Conservation (phyloP, 2,113 vertebrate species). For the human (Homo sapiens) region DNA sequence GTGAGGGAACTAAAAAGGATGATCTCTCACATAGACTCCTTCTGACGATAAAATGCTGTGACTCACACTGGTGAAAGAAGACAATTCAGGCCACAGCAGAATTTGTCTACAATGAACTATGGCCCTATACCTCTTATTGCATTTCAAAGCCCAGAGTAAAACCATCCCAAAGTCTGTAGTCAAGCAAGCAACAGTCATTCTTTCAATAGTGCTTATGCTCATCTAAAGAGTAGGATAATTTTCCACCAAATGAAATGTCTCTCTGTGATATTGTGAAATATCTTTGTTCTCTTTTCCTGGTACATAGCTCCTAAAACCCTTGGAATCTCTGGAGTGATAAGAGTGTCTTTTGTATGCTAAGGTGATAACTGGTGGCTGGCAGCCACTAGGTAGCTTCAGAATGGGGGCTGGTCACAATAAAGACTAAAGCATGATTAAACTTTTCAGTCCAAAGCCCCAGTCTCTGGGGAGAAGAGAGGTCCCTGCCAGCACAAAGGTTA, state of each 20-base stretch:
- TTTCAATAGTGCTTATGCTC: neutral
- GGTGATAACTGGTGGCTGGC: too few species aligned
- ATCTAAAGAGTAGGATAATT: neutral
- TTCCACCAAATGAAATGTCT: neutral
- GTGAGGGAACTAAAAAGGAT: neutral
- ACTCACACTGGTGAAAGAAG: neutral
- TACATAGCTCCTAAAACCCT: neutral
- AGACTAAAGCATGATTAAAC: neutral
- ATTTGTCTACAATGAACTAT: neutral
- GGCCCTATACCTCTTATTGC: neutral
- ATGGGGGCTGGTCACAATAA: neutral
- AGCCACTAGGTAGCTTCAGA: neutral
- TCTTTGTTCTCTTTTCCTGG: neutral
- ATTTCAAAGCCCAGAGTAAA: neutral
- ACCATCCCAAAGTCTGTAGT: neutral
- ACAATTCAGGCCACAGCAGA: neutral
- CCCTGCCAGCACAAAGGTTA: neutral
- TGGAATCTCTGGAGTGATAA: neutral
- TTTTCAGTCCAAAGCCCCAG: neutral
- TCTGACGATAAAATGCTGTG: neutral
- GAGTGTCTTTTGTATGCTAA: neutral
- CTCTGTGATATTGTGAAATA: neutral
- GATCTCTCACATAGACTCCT: neutral
- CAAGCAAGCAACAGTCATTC: neutral
- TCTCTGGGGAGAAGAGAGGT: neutral